Conservation (phyloP, 2,888 invertebrate species). For the Scelioninae gen. 2 region DNA sequence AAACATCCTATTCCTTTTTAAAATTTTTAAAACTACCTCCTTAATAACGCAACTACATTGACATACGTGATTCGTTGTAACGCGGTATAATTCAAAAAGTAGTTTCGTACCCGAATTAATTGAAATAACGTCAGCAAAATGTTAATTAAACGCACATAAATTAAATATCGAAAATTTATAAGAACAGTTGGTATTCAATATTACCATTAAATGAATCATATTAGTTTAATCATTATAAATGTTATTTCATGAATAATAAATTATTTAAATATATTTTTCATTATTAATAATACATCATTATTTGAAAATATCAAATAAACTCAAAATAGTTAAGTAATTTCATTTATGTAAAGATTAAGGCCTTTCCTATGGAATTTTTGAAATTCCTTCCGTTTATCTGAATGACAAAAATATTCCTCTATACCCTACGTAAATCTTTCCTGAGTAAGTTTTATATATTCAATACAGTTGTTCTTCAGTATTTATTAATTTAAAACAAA, state of each 20-base stretch:
- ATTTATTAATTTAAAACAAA: constrained; percentile 52
- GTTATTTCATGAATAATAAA: constrained; percentile 1
- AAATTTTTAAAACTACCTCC: constrained; percentile 3
- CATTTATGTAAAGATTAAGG: constrained; percentile 37
- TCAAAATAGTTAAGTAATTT: constrained; percentile 4
- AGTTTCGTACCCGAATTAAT: constrained; percentile 47
- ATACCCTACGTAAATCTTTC: constrained; percentile 66
- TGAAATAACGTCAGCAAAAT: too few species aligned
- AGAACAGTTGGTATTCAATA: too few species aligned
- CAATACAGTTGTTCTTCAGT: constrained; percentile 59
- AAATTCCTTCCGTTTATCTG: constrained; percentile 42
- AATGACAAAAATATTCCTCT: constrained; percentile 52
- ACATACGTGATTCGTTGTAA: constrained; percentile 47
- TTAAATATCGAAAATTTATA: too few species aligned
- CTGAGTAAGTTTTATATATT: constrained; percentile 66
- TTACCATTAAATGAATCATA: constrained; percentile 5
- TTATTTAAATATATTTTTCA: neutral
- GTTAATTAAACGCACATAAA: too few species aligned
- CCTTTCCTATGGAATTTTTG: constrained; percentile 42
- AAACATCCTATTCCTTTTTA: neutral
- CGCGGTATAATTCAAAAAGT: constrained; percentile 34
- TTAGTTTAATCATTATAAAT: constrained; percentile 1
- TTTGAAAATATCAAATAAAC: neutral
- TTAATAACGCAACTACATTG: constrained; percentile 31
- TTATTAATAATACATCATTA: neutral